phyloP scores from a whole-genome alignment of 2,888 invertebrate genomes.

The Sacculina carcini region DNA sequence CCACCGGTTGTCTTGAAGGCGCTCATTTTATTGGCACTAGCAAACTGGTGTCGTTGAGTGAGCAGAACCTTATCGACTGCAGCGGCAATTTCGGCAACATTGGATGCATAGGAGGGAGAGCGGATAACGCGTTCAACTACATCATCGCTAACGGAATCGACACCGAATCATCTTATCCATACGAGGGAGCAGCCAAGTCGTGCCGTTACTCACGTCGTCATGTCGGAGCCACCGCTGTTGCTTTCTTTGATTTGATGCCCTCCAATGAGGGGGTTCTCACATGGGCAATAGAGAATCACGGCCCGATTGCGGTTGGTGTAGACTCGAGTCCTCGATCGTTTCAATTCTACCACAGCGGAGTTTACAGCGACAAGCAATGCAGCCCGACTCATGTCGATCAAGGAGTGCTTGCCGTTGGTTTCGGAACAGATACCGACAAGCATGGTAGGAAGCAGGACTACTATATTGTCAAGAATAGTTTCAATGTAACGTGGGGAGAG shows the following conservation, averaged over 20 bases:
- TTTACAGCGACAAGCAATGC: constrained; percentile 40
- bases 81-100: constrained; percentile 56
- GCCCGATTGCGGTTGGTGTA: constrained; percentile 64
- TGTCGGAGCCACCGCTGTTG: constrained; percentile 50
- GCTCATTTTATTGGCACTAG: constrained; percentile 61
- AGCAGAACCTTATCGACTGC: no score
- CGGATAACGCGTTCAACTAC: constrained; percentile 61
- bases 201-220: constrained; percentile 24
- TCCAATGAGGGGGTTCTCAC: constrained; percentile 45
- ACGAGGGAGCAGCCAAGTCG: constrained; percentile 34
- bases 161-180: constrained; percentile 64
- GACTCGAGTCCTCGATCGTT: constrained; percentile 61
- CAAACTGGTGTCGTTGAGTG: no score
- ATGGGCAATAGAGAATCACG: constrained; percentile 51
- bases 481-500: constrained; percentile 52
- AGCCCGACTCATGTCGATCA: constrained; percentile 44
- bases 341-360: constrained; percentile 39
- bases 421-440: constrained; percentile 38
- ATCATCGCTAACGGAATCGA: constrained; percentile 67
- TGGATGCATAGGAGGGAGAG: constrained; percentile 62
- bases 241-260: constrained; percentile 43
- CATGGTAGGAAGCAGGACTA: constrained; percentile 37
- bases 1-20: constrained; percentile 36
- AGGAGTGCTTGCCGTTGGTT: constrained; percentile 56
- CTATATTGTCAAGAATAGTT: constrained; percentile 70